A percentile compares a stretch with the other conserved stretches of the same genome.
Conservation (phyloP, 2,113 vertebrate species). For the Stegastes partitus region DNA sequence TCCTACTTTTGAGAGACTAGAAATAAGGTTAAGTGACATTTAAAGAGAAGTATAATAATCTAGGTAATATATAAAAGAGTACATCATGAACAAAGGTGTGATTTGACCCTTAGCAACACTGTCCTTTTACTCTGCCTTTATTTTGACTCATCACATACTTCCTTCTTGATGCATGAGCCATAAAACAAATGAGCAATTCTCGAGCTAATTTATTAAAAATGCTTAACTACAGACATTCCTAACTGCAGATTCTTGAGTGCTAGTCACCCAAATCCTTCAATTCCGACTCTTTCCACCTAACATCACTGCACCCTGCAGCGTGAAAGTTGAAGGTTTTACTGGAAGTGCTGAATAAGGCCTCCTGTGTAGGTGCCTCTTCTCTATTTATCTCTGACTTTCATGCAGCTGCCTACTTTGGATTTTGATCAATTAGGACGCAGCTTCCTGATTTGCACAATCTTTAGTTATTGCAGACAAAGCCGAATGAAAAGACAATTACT, state of each 20-base stretch:
- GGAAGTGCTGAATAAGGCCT: conserved; percentile 7
- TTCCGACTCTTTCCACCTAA: background rate
- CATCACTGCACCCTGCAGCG: background rate
- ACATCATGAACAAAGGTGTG: no score
- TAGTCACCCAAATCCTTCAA: background rate
- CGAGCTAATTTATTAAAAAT: no score
- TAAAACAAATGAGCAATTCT: background rate
- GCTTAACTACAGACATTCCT: background rate
- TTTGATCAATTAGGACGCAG: background rate
- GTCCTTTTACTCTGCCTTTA: no score
- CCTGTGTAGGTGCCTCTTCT: background rate
- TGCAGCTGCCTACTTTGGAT: background rate
- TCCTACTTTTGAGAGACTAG: no score
- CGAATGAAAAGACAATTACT: conserved; percentile 48
- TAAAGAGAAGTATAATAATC: no score
- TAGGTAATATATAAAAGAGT: no score
- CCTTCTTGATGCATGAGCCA: no score
- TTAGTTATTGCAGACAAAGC: conserved; percentile 37
- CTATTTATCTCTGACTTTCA: conserved; percentile 9
- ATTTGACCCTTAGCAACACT: no score
- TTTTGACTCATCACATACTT: no score
- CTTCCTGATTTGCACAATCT: conserved; percentile 11
- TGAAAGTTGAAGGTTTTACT: conserved; percentile 1
- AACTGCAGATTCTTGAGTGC: background rate
- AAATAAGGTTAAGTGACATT: no score